Percentiles rank a stretch among this genome's conserved stretches.
phyloP scores from a whole-genome alignment of 2,888 invertebrate species.

The Polylopha cassiicola region DNA sequence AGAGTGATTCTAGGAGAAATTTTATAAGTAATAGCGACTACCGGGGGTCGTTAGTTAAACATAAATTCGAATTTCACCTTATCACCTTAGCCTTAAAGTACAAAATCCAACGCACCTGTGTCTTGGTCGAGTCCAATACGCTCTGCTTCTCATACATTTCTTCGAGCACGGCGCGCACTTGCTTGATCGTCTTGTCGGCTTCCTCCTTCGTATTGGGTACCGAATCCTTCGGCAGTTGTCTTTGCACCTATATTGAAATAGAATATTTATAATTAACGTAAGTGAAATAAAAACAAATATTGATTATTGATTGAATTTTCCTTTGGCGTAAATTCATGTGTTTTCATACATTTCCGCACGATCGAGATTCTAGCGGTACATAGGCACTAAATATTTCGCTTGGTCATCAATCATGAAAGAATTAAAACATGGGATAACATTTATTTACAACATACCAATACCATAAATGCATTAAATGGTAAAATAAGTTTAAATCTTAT shows the following conservation, averaged over 20 bases:
- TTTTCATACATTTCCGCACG: not conserved
- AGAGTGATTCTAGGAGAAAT: too few relatives aligned
- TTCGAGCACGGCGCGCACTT: slow-evolving; percentile 88
- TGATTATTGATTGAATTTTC: slow-evolving; percentile 1
- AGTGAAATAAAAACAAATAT: slow-evolving; percentile 1
- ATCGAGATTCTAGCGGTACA: too few relatives aligned
- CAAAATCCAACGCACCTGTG: slow-evolving; percentile 71
- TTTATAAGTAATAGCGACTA: too few relatives aligned
- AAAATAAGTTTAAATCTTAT: too few relatives aligned
- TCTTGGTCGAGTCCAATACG: slow-evolving; percentile 90
- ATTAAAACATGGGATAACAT: too few relatives aligned
- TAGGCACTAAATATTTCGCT: too few relatives aligned
- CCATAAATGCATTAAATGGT: too few relatives aligned
- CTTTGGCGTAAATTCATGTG: not conserved
- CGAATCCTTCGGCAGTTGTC: slow-evolving; percentile 89
- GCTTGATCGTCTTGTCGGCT: slow-evolving; percentile 91
- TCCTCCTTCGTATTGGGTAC: slow-evolving; percentile 90
- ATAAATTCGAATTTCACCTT: too few relatives aligned
- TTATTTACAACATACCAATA: too few relatives aligned
- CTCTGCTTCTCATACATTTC: slow-evolving; percentile 97
- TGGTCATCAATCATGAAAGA: too few relatives aligned
- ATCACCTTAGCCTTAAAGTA: not conserved
- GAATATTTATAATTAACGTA: not conserved
- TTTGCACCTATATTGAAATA: slow-evolving; percentile 77
- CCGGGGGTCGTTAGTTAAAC: too few relatives aligned